These are phyloP conservation scores for Nothocercus nigrocapillus DNA, from an alignment of 2,113 vertebrate species.

Conservation along the genomic window DNA sequence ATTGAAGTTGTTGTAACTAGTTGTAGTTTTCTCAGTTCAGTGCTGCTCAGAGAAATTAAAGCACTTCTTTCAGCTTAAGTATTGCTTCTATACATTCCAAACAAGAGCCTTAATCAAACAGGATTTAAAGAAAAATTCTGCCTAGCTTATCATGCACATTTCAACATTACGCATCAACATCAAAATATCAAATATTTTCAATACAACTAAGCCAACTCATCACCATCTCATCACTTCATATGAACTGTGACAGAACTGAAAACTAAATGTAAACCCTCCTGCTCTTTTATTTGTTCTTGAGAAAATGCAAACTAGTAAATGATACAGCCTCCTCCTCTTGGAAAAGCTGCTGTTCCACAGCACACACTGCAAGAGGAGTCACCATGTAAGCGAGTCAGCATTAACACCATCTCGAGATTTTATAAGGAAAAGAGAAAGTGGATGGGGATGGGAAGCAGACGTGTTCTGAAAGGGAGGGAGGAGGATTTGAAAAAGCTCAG, in stretches of 20 bases:
- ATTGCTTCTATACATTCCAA: background rate
- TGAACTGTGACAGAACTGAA: background rate
- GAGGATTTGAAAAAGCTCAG: background rate
- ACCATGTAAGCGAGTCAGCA: background rate
- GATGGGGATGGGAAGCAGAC: background rate
- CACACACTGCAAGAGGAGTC: background rate
- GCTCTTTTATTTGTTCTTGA: background rate
- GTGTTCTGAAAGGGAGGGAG: background rate
- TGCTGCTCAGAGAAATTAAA: background rate
- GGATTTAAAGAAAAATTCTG: background rate
- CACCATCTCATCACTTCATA: background rate
- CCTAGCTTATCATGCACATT: background rate
- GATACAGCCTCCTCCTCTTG: background rate
- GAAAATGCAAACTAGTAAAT: background rate
- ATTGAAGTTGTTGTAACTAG: background rate
- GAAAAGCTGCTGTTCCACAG: background rate
- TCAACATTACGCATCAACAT: no score
- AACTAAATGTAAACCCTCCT: background rate
- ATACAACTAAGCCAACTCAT: background rate
- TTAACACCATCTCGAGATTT: background rate
- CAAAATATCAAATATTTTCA: background rate
- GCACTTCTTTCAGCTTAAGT: background rate
- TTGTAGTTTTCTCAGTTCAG: background rate
- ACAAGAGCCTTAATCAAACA: background rate
- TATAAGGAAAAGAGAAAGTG: background rate